Conservation (phyloP, 2,888 invertebrate genomes). For the Deilephila porcellus region DNA sequence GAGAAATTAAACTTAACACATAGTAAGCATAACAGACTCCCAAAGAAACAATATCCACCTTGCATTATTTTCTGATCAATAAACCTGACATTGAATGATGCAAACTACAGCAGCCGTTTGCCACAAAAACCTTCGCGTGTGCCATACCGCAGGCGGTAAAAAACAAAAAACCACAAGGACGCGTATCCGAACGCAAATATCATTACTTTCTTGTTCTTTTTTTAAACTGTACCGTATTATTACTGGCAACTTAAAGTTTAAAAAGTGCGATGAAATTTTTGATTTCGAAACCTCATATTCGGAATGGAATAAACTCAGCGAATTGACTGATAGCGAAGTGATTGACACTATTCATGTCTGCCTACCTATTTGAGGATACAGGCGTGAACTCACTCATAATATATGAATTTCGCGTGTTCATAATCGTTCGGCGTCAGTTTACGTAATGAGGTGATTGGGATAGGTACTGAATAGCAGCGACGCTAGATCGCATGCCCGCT, state of each 20-base stretch:
- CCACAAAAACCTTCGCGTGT: background rate
- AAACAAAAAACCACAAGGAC: conserved; percentile 5
- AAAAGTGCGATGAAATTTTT: conserved; percentile 42
- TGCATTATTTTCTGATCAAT: too few species aligned
- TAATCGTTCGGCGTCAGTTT: conserved; percentile 41
- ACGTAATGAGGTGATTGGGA: conserved; percentile 43
- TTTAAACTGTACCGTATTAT: conserved; percentile 23
- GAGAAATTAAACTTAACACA: too few species aligned
- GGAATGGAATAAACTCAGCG: too few species aligned
- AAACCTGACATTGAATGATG: background rate
- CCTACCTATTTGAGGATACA: too few species aligned
- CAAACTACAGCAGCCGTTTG: conserved; percentile 14
- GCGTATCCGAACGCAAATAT: conserved; percentile 15
- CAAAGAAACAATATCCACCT: too few species aligned
- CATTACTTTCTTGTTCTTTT: conserved; percentile 29
- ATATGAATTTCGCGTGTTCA: conserved; percentile 37
- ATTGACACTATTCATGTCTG: too few species aligned
- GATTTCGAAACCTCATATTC: conserved; percentile 43
- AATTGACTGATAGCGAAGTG: too few species aligned
- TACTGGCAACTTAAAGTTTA: conserved; percentile 37
- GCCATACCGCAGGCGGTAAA: background rate
- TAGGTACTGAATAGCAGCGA: conserved; percentile 29
- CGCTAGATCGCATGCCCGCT: conserved; percentile 26
- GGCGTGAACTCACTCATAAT: too few species aligned
- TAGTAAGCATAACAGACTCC: too few species aligned